phyloP scores from a whole-genome alignment of 1,140 invertebrate species.

The Eupristina koningsbergeri region DNA sequence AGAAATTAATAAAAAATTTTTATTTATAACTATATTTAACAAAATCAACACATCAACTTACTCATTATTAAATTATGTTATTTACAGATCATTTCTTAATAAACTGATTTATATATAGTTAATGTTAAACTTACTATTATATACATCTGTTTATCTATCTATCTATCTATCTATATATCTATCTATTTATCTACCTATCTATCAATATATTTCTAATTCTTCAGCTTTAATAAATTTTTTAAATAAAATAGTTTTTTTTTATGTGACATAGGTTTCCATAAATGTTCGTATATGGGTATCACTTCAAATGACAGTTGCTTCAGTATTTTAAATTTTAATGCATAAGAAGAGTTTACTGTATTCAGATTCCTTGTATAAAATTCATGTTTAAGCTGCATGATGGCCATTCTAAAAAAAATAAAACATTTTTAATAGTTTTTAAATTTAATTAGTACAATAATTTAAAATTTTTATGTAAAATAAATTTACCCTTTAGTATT shows the following conservation, averaged over 20 bases:
- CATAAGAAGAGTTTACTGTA: background rate
- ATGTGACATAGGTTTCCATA: background rate
- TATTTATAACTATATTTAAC: no score
- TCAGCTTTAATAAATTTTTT: background rate
- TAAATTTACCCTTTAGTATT: conserved; percentile 52
- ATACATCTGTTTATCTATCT: no score
- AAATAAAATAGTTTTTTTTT: conserved; percentile 16
- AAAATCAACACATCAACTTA: no score
- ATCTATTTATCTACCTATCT: no score
- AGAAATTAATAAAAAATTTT: no score
- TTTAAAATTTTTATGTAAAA: background rate
- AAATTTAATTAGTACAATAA: background rate
- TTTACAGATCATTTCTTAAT: no score
- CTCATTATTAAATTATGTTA: no score
- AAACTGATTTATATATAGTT: no score
- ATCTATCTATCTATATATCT: no score
- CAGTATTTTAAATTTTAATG: conserved; percentile 4
- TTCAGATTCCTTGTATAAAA: background rate
- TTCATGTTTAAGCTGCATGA: background rate
- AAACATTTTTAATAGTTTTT: background rate
- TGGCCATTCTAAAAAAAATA: conserved; percentile 33
- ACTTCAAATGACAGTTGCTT: conserved; percentile 40
- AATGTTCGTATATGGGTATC: background rate
- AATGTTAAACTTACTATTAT: no score
- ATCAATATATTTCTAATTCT: no score